Evolutionary conservation across 2,888 invertebrate species (phyloP), one percentile per base, ranked within the genome.

Genomic region (Clitarchus hookeri): DNA sequence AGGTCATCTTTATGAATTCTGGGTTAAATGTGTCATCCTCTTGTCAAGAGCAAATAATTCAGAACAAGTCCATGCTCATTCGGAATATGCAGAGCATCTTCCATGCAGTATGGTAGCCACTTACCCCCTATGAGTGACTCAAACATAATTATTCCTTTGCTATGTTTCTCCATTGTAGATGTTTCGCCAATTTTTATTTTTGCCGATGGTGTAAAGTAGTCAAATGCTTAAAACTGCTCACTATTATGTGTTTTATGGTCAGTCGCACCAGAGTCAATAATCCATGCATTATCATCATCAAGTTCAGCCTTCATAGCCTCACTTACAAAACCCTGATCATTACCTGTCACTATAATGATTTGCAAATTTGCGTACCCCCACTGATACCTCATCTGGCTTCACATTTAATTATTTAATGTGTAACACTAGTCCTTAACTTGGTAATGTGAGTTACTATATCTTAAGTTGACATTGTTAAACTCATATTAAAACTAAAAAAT

Each of bases 191-290:
- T 84, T 44, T 12, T 84, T 44, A 88, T 85, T 48, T 87, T 85
- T 84, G 86, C 82, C 26, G 86, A 87, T 65, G 84, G 26, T 26
- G 65, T 23, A 44, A 88, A 88, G 12, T 79, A 16, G 16, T 86
- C 85, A 86, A 85, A 88, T 13, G 85, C 65, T 23, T 53, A 79
- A 79, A 88, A 88, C 85, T 85, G 87, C 27, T 88, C 88, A 65
- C 44, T 86, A 82, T 88, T 84, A 83, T 85, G 25, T 4, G 87
- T 88, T 87, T 88, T 85, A 84, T 88, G 88, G 86, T 89, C 87
- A 36, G 88, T 87, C 9, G 87, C 87, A 23, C 87, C 87, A 77
- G 87, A 87, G 84, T 88, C 88, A 25, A 88, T 86, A 4, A 88
- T 79, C 87, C 88, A 86, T 77, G 77, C 19, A 13, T 19, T n/a